Evolutionary conservation across 2,888 invertebrate genomes (phyloP).

Genomic region (Pristionchus mayeri): DNA sequence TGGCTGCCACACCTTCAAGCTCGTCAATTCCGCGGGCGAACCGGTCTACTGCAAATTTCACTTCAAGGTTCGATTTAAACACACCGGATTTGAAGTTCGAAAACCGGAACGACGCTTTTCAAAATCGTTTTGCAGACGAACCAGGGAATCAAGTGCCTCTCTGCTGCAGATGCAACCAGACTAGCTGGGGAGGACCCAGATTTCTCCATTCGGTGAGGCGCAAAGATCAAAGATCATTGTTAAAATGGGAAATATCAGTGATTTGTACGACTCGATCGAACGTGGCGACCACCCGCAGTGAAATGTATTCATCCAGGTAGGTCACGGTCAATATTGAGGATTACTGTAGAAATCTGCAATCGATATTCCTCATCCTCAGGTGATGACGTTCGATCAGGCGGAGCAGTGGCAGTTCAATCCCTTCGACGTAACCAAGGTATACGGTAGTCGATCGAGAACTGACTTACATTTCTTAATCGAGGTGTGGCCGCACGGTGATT

Average conservation of each 20-base stretch:
- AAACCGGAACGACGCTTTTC: background rate
- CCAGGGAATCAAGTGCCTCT: slow-evolving; percentile 73
- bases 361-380: slow-evolving; percentile 66
- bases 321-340: too few species aligned
- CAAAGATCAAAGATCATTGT: background rate
- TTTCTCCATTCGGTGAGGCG: slow-evolving; percentile 73
- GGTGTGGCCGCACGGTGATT: slow-evolving; percentile 75
- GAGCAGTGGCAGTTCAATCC: slow-evolving; percentile 78
- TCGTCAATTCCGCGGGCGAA: slow-evolving; percentile 71
- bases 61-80: slow-evolving; percentile 64
- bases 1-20: slow-evolving; percentile 75
- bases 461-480: slow-evolving; percentile 37
- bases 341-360: background rate
- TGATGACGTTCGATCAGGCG: slow-evolving; percentile 78
- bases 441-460: background rate
- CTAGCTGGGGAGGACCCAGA: slow-evolving; percentile 76
- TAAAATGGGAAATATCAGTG: slow-evolving; percentile 55
- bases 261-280: slow-evolving; percentile 78
- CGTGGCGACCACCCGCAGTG: slow-evolving; percentile 78
- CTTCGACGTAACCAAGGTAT: slow-evolving; percentile 79
- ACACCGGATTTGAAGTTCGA: background rate
- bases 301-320: slow-evolving; percentile 78
- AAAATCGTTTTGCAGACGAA: slow-evolving; percentile 62
- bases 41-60: slow-evolving; percentile 75
- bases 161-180: slow-evolving; percentile 60